phyloP scores from a whole-genome alignment of 2,888 invertebrate species.

The Cactoblastis cactorum region DNA sequence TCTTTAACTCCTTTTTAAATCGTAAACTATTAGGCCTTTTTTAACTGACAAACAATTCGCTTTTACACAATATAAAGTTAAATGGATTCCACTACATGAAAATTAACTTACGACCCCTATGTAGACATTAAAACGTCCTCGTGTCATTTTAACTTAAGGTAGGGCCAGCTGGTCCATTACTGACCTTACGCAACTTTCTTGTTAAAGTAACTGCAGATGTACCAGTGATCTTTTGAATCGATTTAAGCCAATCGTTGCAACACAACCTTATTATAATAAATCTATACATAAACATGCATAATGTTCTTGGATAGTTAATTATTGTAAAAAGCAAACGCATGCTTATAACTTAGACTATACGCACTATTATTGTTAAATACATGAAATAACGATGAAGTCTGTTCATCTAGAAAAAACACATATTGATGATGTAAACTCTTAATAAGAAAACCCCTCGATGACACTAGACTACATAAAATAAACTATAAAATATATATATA shows the following conservation, averaged over 20 bases:
- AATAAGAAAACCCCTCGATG: slow-evolving; percentile 24
- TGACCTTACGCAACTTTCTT: slow-evolving; percentile 46
- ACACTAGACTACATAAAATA: slow-evolving; percentile 33
- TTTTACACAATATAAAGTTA: background rate
- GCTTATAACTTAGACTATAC: slow-evolving; percentile 7
- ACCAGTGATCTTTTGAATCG: slow-evolving; percentile 40
- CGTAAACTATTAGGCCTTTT: background rate
- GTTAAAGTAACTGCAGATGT: slow-evolving; percentile 34
- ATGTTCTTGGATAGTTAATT: background rate
- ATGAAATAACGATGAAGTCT: slow-evolving; percentile 10
- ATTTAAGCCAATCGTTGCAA: slow-evolving; percentile 34
- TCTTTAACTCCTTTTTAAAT: background rate
- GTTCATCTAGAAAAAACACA: slow-evolving; percentile 26
- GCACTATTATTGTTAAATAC: slow-evolving; percentile 4
- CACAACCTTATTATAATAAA: slow-evolving; percentile 11
- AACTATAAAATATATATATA: slow-evolving; percentile 23
- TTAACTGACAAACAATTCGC: background rate
- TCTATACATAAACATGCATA: slow-evolving; percentile 5
- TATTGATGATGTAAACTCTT: slow-evolving; percentile 24
- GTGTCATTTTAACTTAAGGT: slow-evolving; percentile 41
- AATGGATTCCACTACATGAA: background rate
- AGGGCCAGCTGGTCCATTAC: slow-evolving; percentile 37
- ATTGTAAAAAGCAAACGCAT: slow-evolving; percentile 9
- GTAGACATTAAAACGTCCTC: slow-evolving; percentile 33
- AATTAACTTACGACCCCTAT: slow-evolving; percentile 1